phyloP scores from a whole-genome alignment of 2,113 vertebrate genomes.

The Ceratotherium simum region DNA sequence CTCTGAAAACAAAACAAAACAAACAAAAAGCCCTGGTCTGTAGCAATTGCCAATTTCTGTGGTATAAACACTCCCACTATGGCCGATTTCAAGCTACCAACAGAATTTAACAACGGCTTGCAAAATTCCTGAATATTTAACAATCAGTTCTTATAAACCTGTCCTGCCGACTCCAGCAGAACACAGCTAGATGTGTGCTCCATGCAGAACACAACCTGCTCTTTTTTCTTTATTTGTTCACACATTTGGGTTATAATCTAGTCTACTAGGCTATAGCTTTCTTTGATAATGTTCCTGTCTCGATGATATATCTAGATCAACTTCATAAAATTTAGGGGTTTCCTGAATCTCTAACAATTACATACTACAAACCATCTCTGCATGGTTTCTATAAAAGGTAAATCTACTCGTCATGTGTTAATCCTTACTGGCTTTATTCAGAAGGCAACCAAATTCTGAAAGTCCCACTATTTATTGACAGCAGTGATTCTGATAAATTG shows the following conservation, averaged over 20 bases:
- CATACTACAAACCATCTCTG: not conserved
- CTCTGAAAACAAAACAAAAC: not conserved
- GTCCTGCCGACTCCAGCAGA: not conserved
- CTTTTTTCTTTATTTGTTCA: not conserved
- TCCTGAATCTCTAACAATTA: slow-evolving; percentile 1
- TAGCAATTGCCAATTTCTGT: not conserved
- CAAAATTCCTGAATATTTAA: not conserved
- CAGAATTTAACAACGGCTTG: not conserved
- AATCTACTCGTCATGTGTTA: not conserved
- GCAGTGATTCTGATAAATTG: not conserved
- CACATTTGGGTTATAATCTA: not conserved
- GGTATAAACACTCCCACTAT: not conserved
- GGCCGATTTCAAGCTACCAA: not conserved
- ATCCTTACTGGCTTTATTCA: not conserved
- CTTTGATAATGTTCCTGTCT: not conserved
- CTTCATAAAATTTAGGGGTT: not conserved
- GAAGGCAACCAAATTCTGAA: not conserved
- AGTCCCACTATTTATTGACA: not conserved
- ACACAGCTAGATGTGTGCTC: not conserved
- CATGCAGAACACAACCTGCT: not conserved
- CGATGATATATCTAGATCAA: not conserved
- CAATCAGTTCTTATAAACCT: not conserved
- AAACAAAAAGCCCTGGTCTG: not conserved
- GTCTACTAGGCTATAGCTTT: not conserved
- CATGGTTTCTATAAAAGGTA: not conserved